Conservation (phyloP, 2,797 vertebrate species). For the Gymnopithys bicolor region DNA sequence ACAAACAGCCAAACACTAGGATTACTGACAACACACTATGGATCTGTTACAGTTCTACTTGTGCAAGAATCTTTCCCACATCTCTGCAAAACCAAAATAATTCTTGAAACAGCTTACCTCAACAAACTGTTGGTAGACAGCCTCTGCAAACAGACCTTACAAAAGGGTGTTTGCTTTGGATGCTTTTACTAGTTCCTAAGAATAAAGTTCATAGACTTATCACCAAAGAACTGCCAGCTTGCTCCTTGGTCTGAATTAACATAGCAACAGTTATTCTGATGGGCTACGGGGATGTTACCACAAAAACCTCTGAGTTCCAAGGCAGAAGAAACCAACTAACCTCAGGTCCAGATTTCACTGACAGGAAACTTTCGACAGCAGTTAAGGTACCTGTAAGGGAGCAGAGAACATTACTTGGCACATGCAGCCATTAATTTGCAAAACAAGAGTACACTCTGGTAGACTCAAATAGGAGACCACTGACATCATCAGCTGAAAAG, state of each 20-base stretch:
- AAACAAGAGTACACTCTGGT: not conserved
- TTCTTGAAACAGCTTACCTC: not conserved
- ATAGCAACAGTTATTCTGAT: not conserved
- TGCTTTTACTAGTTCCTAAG: not conserved
- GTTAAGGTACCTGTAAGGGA: constrained; percentile 87
- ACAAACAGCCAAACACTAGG: not conserved
- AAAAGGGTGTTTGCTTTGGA: not conserved
- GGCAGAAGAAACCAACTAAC: constrained; percentile 74
- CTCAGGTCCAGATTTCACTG: constrained; percentile 83
- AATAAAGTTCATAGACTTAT: not conserved
- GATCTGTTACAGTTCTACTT: not conserved
- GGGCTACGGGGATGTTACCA: not conserved
- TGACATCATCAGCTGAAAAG: not conserved
- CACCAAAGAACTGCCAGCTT: not conserved
- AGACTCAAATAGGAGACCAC: not conserved
- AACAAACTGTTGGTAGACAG: not conserved
- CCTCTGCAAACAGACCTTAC: not conserved
- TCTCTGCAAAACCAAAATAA: not conserved
- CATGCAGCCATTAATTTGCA: not conserved
- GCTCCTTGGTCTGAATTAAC: not conserved
- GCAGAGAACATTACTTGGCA: not conserved
- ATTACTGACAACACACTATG: not conserved
- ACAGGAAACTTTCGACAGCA: constrained; percentile 92
- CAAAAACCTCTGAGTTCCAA: not conserved
- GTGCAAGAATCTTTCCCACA: not conserved